phyloP scores from a whole-genome alignment of 2,113 vertebrate species.

The Ploceus nigricollis region DNA sequence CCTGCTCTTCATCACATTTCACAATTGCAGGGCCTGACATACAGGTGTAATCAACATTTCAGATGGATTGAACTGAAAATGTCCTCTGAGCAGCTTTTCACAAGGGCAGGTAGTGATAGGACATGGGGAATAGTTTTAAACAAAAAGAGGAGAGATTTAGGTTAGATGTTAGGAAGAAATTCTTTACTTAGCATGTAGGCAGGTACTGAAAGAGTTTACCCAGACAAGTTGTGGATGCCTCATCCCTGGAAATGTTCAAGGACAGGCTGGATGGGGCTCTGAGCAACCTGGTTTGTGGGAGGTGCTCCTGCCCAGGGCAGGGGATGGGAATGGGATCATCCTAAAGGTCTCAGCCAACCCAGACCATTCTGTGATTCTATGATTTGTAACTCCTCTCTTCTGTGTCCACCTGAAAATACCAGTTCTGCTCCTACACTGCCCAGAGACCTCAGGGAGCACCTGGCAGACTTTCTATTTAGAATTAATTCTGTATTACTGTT shows the following conservation, averaged over 20 bases:
- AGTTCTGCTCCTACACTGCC: not conserved
- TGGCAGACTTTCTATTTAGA: not conserved
- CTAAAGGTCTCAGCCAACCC: not conserved
- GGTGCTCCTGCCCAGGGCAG: not conserved
- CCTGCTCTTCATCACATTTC: not conserved
- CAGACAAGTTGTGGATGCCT: not conserved
- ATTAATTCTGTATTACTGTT: not conserved
- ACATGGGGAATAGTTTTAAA: not conserved
- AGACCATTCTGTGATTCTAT: not conserved
- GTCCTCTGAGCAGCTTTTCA: not conserved
- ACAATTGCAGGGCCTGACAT: not conserved
- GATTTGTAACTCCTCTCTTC: not conserved
- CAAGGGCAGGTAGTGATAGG: not conserved
- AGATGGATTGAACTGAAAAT: not conserved
- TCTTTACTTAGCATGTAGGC: not conserved
- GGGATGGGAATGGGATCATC: not conserved
- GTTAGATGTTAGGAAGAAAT: not conserved
- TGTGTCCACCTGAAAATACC: not conserved
- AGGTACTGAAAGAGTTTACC: not conserved
- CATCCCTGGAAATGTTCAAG: not conserved
- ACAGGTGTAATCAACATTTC: not conserved
- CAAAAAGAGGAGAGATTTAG: not conserved
- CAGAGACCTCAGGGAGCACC: not conserved
- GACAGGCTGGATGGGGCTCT: not conserved
- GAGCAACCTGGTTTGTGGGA: not conserved